Conservation (phyloP, 2,888 invertebrate species). For the Chrysolina haemoptera region DNA sequence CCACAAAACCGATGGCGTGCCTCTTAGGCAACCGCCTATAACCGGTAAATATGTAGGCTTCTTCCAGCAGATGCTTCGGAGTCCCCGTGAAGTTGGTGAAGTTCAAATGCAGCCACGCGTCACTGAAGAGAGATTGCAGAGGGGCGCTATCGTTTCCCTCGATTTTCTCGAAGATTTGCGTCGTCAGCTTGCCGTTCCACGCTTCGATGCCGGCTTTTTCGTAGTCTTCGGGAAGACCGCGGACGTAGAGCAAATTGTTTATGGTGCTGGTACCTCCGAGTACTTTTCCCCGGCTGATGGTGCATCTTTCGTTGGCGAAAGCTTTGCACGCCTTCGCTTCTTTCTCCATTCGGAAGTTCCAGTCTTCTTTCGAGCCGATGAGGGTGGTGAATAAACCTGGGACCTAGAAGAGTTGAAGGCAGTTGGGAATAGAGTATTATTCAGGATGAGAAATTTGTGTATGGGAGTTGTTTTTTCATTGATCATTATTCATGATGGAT, state of each 20-base stretch:
- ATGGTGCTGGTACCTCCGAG: slow-evolving; percentile 70
- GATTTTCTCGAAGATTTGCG: slow-evolving; percentile 84
- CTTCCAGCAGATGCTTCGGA: slow-evolving; percentile 59
- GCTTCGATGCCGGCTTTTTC: slow-evolving; percentile 59
- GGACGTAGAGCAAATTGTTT: slow-evolving; percentile 69
- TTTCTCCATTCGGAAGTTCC: slow-evolving; percentile 58
- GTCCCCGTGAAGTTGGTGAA: slow-evolving; percentile 34
- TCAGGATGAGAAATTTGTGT: too few species aligned
- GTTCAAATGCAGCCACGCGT: slow-evolving; percentile 45
- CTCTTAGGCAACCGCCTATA: slow-evolving; percentile 76
- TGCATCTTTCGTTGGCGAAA: slow-evolving; percentile 56
- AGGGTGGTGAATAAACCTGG: slow-evolving; percentile 56
- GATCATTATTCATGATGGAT: too few species aligned
- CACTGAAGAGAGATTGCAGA: slow-evolving; percentile 39
- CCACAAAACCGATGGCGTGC: slow-evolving; percentile 45
- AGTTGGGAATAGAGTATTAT: too few species aligned
- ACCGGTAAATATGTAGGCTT: slow-evolving; percentile 88
- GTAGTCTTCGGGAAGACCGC: slow-evolving; percentile 49
- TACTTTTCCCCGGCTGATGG: slow-evolving; percentile 70
- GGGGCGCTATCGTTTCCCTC: slow-evolving; percentile 67
- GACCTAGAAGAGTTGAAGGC: slow-evolving; percentile 46
- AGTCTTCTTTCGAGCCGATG: slow-evolving; percentile 60
- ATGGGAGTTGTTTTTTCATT: too few species aligned
- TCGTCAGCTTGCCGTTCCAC: slow-evolving; percentile 76
- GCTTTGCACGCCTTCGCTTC: slow-evolving; percentile 58